Percentiles rank a stretch among this genome's conserved stretches.
Evolutionary conservation across 1,140 invertebrate species (phyloP).

Genomic region (Yoshiicerus persimilis): DNA sequence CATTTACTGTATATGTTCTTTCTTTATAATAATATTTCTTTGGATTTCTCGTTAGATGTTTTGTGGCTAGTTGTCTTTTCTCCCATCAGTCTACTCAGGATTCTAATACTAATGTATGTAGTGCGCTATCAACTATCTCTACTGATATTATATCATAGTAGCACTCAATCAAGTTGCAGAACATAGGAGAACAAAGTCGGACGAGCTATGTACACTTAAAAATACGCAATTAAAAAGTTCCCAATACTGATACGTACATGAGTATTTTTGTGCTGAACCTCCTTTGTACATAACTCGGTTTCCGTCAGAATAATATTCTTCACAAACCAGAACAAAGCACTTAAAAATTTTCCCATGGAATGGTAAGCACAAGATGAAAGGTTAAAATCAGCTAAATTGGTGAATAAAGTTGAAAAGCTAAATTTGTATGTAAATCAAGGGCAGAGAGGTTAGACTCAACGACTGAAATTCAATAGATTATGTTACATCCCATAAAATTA

Average conservation of each 20-base stretch:
- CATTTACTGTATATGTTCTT: neutral
- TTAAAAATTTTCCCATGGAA: constrained; percentile 20
- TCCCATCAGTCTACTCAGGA: neutral
- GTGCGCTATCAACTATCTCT: neutral
- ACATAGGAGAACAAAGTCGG: neutral
- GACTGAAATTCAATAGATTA: neutral
- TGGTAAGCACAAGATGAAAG: neutral
- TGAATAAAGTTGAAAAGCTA: constrained; percentile 4
- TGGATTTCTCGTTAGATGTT: neutral
- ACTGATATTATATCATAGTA: neutral
- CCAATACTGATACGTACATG: neutral
- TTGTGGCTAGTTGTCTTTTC: neutral
- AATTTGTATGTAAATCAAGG: constrained; percentile 18
- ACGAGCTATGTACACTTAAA: neutral
- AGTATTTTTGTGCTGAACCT: neutral
- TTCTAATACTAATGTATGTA: neutral
- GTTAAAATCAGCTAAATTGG: constrained; percentile 6
- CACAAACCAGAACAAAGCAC: neutral
- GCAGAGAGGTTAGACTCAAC: neutral
- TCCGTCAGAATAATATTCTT: neutral
- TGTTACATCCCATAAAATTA: neutral
- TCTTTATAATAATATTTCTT: neutral
- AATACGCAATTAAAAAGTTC: neutral
- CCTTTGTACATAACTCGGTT: neutral
- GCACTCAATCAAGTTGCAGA: neutral